Percentiles rank a stretch among this genome's conserved stretches.
Evolutionary conservation across 2,888 invertebrate species (phyloP).

Genomic region (Drosophila seclusa): DNA sequence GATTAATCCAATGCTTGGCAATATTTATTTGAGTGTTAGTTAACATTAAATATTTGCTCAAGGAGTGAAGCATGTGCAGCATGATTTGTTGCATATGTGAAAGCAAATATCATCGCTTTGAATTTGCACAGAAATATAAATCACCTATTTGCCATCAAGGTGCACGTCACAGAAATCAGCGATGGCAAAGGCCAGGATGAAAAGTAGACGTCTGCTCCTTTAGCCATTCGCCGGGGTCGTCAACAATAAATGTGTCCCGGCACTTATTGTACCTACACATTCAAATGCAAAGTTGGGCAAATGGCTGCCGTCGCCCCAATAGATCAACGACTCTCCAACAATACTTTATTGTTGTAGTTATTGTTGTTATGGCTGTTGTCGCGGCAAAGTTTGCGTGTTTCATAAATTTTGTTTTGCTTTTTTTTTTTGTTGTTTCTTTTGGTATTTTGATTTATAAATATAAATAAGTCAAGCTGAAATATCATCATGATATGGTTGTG

Average conservation of each 20-base stretch:
- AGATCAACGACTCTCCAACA: constrained; percentile 67
- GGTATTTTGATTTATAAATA: constrained; percentile 78
- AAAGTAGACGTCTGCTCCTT: constrained; percentile 19
- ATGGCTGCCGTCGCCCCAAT: constrained; percentile 62
- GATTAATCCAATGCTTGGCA: background rate
- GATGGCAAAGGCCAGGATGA: constrained; percentile 17
- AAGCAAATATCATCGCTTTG: constrained; percentile 16
- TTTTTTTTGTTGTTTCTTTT: constrained; percentile 11
- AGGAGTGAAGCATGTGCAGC: constrained; percentile 1
- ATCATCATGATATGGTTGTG: constrained; percentile 57
- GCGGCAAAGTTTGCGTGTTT: constrained; percentile 75
- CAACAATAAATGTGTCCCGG: constrained; percentile 62
- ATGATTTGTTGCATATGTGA: constrained; percentile 13
- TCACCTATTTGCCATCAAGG: constrained; percentile 23
- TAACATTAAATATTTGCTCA: too few relatives aligned
- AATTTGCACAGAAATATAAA: constrained; percentile 29
- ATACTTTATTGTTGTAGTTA: constrained; percentile 23
- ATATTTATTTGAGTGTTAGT: background rate
- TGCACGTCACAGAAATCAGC: constrained; percentile 21
- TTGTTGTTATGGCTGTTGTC: constrained; percentile 44
- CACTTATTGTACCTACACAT: constrained; percentile 67
- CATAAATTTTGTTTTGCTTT: constrained; percentile 32
- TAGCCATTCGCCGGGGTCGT: constrained; percentile 5
- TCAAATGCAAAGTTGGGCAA: constrained; percentile 41
- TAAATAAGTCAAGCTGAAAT: constrained; percentile 68